Evolutionary conservation across 2,797 vertebrate species (phyloP), one percentile per base, ranked within the genome.

Genomic region (Epinephelus malabaricus): DNA sequence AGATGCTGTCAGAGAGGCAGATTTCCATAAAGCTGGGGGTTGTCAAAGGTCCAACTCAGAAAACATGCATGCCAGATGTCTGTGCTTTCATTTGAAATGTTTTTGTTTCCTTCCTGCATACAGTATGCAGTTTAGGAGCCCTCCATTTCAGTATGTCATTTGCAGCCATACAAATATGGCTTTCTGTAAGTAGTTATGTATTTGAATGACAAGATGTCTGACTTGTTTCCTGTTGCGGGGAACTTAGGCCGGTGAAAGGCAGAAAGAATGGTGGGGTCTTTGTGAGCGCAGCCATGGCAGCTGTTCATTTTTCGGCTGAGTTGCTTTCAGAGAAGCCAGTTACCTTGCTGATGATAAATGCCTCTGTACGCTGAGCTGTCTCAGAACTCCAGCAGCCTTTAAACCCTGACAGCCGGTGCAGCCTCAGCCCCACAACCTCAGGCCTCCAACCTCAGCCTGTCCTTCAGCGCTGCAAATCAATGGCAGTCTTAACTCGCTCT

Each of bases 221-320:
- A 89, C 82, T 83, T 83, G 81, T 92, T 91, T 90, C 83, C 85
- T 81, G 72, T 81, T 82, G 71, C 86, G 82, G 75, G 70, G 83
- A 69, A 81, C 62, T 46, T 74, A 46, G 50, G 71, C 50, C 43
- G 30, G 64, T 66, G 70, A 19, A n/a, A 88, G 83, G 88, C 69
- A 83, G 86, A 91, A 75, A 91, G 81, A 87, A 92, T 83, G 71
- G 73, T 88, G 92, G 91, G 88, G 86, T 87, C 86, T 96, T 88
- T 94, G 90, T 92, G 90, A 95, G 95, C 92, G 94, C 91, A 89
- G 83, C 92, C 84, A 66, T 95, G 95, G 94, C 96, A 97, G 95
- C 95, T 97, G 96, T 96, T 97, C 94, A 96, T 97, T 97, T 98
- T 97, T 95, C 96, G 94, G 95, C 90, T 92, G 94, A 96, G 86